phyloP scores from a whole-genome alignment of 2,797 vertebrate species.

The Hoplostethus atlanticus region DNA sequence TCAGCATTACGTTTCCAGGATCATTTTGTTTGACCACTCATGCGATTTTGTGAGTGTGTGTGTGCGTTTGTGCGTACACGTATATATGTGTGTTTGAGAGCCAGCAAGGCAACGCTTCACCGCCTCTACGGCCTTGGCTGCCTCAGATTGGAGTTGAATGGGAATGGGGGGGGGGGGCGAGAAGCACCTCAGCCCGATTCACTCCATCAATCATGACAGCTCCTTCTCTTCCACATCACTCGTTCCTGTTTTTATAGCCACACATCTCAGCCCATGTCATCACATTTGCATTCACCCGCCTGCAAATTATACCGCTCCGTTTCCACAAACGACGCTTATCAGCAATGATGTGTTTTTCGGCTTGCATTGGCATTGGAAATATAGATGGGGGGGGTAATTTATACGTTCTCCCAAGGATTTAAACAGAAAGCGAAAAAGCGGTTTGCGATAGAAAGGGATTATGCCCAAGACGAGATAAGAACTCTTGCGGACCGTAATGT shows the following conservation, averaged over 20 bases:
- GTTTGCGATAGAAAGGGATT: conserved; percentile 64
- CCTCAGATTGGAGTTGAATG: conserved; percentile 75
- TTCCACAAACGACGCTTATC: conserved; percentile 78
- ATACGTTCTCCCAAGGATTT: conserved; percentile 72
- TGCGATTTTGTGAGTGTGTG: conserved; percentile 53
- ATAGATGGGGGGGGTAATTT: conserved; percentile 76
- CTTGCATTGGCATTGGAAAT: conserved; percentile 74
- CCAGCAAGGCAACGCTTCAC: conserved; percentile 61
- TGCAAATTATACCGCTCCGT: conserved; percentile 75
- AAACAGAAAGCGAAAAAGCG: conserved; percentile 61
- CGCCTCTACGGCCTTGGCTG: conserved; percentile 71
- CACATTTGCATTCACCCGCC: conserved; percentile 80
- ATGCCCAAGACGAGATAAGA: conserved; percentile 65
- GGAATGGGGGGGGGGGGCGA: conserved; percentile 49
- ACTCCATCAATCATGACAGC: conserved; percentile 82
- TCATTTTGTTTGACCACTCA: conserved; percentile 79
- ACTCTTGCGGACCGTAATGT: conserved; percentile 67
- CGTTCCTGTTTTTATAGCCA: conserved; percentile 70
- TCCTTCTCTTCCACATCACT: conserved; percentile 78
- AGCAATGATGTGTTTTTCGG: conserved; percentile 77
- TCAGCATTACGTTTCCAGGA: conserved; percentile 66
- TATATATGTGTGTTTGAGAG: conserved; percentile 12
- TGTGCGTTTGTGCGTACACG: conserved; percentile 20
- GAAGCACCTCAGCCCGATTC: conserved; percentile 76
- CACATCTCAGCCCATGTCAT: conserved; percentile 78